Conservation (phyloP, 2,113 vertebrate genomes). For the Carassius gibelio region DNA sequence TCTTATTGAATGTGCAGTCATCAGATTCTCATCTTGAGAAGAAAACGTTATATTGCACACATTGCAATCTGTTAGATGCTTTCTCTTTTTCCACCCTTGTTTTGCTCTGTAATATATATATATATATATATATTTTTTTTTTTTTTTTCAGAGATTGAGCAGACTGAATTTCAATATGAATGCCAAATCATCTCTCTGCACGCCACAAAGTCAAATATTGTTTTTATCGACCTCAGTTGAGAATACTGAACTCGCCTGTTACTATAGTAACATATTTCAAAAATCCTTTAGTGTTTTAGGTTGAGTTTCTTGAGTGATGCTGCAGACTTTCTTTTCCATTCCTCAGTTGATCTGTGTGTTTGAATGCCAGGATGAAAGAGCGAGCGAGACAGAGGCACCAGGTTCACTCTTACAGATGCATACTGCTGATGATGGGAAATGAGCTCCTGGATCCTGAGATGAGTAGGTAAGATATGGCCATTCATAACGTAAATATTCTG, state of each 20-base stretch:
- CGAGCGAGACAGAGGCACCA: not conserved
- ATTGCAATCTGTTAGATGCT: not conserved
- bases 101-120: not conserved
- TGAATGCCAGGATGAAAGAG: not conserved
- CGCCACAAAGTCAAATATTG: not conserved
- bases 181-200: not conserved
- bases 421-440: not conserved
- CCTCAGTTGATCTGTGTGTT: not conserved
- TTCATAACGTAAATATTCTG: not conserved
- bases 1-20: not conserved
- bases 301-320: not conserved
- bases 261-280: not conserved
- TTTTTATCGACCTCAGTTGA: slow-evolving; percentile 2
- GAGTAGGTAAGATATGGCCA: not conserved
- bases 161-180: not conserved
- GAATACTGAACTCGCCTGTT: slow-evolving; percentile 3
- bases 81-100: not conserved
- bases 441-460: not conserved
- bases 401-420: too few relatives aligned
- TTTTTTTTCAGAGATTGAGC: not conserved
- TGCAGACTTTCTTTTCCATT: not conserved
- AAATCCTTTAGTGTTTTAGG: not conserved
- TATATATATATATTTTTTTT: too few relatives aligned
- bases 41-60: not conserved
- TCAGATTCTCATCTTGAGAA: not conserved